phyloP scores from a whole-genome alignment of 2,888 invertebrate genomes.

The Callyntrura sp. region DNA sequence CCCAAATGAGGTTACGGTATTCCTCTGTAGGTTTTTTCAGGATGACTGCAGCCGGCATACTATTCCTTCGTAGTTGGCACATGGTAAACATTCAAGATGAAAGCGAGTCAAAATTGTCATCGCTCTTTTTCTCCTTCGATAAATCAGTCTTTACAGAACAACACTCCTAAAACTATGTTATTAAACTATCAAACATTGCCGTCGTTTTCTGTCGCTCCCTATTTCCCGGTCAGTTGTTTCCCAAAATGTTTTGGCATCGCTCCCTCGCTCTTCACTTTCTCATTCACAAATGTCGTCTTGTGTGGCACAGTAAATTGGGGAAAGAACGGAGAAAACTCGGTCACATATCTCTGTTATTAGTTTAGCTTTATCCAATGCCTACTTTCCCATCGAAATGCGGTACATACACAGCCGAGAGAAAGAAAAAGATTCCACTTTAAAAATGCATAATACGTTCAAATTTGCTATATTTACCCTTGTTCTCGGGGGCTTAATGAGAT shows the following conservation, averaged over 20 bases:
- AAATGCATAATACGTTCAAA: not conserved
- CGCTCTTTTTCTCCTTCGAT: conserved; percentile 28
- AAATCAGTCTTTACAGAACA: conserved; percentile 54
- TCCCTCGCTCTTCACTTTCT: not conserved
- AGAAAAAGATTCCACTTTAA: not conserved
- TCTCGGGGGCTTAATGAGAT: conserved; percentile 46
- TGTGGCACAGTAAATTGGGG: conserved; percentile 35
- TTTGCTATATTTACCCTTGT: conserved; percentile 16
- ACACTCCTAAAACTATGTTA: conserved; percentile 63
- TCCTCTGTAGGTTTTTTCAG: too few relatives aligned
- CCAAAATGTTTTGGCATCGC: conserved; percentile 20
- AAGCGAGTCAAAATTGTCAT: conserved; percentile 67
- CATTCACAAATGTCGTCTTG: conserved; percentile 11
- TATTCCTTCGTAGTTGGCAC: too few relatives aligned
- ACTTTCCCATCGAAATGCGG: not conserved
- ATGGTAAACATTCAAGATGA: conserved; percentile 22
- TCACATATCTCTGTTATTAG: conserved; percentile 26
- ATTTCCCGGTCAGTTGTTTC: conserved; percentile 24
- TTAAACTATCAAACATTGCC: conserved; percentile 72
- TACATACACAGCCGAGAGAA: not conserved
- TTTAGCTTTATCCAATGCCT: conserved; percentile 33
- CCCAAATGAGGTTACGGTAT: too few relatives aligned
- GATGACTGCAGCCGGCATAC: not conserved
- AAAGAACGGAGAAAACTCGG: conserved; percentile 43
- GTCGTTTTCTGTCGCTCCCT: conserved; percentile 28